Evolutionary conservation across 2,797 vertebrate genomes (phyloP).

Genomic region (Meda fulgida): DNA sequence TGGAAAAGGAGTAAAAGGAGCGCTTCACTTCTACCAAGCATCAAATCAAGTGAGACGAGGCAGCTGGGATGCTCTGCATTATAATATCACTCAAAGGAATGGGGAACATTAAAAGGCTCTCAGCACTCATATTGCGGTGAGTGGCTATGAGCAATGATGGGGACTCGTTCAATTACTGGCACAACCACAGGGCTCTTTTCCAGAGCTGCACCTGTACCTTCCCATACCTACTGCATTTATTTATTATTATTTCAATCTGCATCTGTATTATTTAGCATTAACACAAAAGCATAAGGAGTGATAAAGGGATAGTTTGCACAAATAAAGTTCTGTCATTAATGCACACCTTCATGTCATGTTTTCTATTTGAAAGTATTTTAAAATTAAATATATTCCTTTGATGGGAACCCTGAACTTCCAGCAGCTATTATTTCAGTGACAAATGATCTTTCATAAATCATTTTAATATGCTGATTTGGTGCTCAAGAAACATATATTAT

Average conservation of each 20-base stretch:
- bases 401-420: not conserved
- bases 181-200: constrained; percentile 36
- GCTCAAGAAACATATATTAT: not conserved
- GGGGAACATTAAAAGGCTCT: constrained; percentile 55
- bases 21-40: constrained; percentile 47
- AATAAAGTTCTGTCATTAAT: not conserved
- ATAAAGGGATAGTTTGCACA: not conserved
- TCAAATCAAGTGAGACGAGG: constrained; percentile 50
- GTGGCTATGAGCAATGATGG: constrained; percentile 44
- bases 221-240: not conserved
- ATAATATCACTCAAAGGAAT: constrained; percentile 56
- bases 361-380: not conserved
- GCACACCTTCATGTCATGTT: not conserved
- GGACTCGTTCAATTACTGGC: constrained; percentile 51
- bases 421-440: not conserved
- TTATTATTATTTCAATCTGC: not conserved
- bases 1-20: not conserved
- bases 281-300: not conserved
- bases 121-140: constrained; percentile 42
- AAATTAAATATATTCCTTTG: not conserved
- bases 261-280: not conserved
- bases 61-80: constrained; percentile 44
- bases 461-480: not conserved
- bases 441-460: not conserved
- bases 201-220: constrained; percentile 16